Percentiles rank a stretch among this genome's conserved stretches.
These are phyloP conservation scores for Neosilurus hyrtlii DNA, from an alignment of 2,797 vertebrate genomes.

Conservation along the genomic window DNA sequence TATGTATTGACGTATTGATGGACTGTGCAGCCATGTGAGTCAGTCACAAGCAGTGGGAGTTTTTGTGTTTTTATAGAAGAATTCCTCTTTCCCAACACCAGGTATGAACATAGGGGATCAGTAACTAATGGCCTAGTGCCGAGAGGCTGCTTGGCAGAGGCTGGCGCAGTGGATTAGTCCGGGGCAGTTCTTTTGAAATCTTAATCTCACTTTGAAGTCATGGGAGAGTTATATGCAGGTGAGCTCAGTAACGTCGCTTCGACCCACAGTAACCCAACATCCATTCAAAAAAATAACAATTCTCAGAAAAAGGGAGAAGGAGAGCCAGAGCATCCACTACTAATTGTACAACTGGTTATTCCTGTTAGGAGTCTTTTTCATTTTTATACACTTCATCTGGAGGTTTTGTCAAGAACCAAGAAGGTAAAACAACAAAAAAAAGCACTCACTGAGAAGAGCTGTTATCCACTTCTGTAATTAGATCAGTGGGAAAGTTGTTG, in stretches of 20 bases:
- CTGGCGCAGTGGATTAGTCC: constrained; percentile 40
- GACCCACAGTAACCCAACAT: constrained; percentile 13
- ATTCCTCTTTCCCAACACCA: constrained; percentile 38
- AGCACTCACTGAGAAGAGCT: not conserved
- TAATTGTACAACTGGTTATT: constrained; percentile 34
- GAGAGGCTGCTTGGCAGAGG: constrained; percentile 27
- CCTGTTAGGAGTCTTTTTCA: constrained; percentile 16
- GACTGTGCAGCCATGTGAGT: constrained; percentile 32
- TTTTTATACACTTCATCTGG: constrained; percentile 3
- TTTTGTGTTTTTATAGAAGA: constrained; percentile 29
- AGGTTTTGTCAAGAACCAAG: not conserved
- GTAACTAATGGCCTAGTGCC: constrained; percentile 9
- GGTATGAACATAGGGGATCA: constrained; percentile 20
- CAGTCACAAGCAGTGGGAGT: constrained; percentile 23
- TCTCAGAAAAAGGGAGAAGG: not conserved
- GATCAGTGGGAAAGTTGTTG: not conserved
- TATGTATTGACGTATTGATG: not conserved
- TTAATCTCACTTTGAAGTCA: constrained; percentile 57
- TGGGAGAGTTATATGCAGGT: constrained; percentile 38
- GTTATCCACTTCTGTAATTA: not conserved
- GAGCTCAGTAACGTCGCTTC: constrained; percentile 9
- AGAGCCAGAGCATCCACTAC: not conserved
- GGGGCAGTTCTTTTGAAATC: constrained; percentile 46
- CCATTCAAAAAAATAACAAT: not conserved
- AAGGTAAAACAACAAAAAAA: constrained; percentile 11